Evolutionary conservation across 2,797 vertebrate genomes (phyloP), one percentile per base, ranked within the genome.

Genomic region (Aphelocoma californica): DNA sequence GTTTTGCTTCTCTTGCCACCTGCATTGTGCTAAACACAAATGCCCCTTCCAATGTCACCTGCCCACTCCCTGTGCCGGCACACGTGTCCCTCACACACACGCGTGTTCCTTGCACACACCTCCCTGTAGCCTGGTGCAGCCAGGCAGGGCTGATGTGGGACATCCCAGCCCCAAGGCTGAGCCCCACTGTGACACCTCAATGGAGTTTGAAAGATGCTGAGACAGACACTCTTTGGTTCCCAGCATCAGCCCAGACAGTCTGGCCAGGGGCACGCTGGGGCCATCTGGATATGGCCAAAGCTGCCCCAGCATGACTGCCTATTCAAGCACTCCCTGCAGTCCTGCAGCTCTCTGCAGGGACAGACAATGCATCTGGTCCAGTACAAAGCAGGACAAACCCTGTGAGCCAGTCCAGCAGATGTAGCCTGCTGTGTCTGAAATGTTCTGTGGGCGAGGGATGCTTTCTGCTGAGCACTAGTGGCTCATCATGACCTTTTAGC

Each of bases 91-190:
- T 80, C 45, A 14, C 36, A 38, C 5, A 2, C 36, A n/a, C 4
- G 2, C 0, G 0, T 32, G 36, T 18, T 10, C 47, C 40, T 81
- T 1, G 0, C 29, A 40, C n/a, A 15, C 5, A 0, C 4, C 2
- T 44, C 25, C 31, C 28, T 44, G 54, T n/a, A 80, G 32, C 48
- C 73, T 24, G 21, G 12, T 58, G 62, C 53, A 82, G 67, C 72
- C 44, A 14, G 18, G 57, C 32, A 40, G 29, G 47, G 56, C 31
- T 69, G 62, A 5, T 44, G 18, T 31, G 31, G 36, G 28, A 64
- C 51, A 18, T 13, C 12, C 24, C 14, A 3, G 0, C 9, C 20
- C 53, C 3, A 1, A 7, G 1, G 1, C 40, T 79, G 24, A 78
- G 57, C n/a, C 45, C 51, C 14, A 1, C 28, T 1, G 1, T 48